phyloP scores from a whole-genome alignment of 2,797 vertebrate species.

The Cossypha niveicapilla region DNA sequence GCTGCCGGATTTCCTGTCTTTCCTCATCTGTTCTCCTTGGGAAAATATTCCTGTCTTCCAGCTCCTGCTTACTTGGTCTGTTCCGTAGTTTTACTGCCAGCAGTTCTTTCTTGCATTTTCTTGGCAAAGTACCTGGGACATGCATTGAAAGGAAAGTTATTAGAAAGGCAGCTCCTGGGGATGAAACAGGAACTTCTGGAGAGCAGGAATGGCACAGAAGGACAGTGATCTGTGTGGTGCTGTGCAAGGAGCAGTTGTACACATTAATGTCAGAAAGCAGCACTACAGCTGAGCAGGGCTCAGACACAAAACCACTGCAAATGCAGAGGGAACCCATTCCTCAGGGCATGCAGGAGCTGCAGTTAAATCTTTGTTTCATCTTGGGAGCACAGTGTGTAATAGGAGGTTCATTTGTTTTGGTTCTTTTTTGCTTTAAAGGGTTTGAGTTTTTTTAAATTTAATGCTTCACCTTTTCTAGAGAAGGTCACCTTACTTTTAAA shows the following conservation, averaged over 20 bases:
- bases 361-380: not conserved
- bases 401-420: not conserved
- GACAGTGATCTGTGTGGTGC: not conserved
- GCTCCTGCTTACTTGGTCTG: conserved; percentile 93
- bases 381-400: not conserved
- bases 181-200: not conserved
- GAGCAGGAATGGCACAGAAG: not conserved
- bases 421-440: not conserved
- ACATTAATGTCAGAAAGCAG: not conserved
- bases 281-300: not conserved
- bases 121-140: conserved; percentile 87
- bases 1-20: conserved; percentile 92
- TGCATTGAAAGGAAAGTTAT: conserved; percentile 1
- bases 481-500: conserved; percentile 40
- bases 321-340: not conserved
- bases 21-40: conserved; percentile 92
- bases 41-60: conserved; percentile 97
- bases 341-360: not conserved
- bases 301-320: not conserved
- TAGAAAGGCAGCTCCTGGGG: conserved; percentile 1
- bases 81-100: conserved; percentile 92
- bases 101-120: conserved; percentile 92
- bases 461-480: conserved; percentile 17
- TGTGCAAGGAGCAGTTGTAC: not conserved
- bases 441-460: not conserved